These are phyloP conservation scores for Tetranychus piercei DNA, from an alignment of 2,888 invertebrate species.

Conservation along the genomic window DNA sequence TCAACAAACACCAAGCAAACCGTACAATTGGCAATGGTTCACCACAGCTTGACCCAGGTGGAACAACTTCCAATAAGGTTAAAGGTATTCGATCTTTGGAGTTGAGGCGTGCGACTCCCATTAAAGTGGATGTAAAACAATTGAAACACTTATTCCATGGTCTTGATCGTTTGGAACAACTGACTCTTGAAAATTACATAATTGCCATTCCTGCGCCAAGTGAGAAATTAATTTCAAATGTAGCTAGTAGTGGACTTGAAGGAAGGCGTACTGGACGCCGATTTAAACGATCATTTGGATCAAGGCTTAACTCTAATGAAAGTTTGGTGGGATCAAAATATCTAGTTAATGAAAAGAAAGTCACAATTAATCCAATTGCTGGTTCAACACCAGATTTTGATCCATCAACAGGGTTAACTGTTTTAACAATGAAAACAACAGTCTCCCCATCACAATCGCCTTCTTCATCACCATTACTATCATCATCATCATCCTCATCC, in stretches of 20 bases:
- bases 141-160: slow-evolving; percentile 4
- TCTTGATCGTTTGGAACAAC: not conserved
- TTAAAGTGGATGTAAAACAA: not conserved
- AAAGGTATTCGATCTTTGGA: not conserved
- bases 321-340: not conserved
- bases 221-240: not conserved
- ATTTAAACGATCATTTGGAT: not conserved
- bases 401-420: not conserved
- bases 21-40: slow-evolving; percentile 8
- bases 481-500: not conserved
- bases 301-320: not conserved
- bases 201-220: not conserved
- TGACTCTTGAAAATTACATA: slow-evolving; percentile 5
- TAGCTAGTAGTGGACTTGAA: not conserved
- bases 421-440: not conserved
- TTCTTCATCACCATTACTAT: too few relatives aligned
- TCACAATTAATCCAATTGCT: not conserved
- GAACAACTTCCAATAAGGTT: not conserved
- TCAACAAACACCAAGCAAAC: not conserved
- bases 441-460: not conserved
- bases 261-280: not conserved
- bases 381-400: not conserved
- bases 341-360: not conserved
- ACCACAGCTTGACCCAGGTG: not conserved
- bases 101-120: not conserved